Base-by-base conservation (phyloP, 2,797 vertebrate genomes). In the Cuniculus paca region DNA sequence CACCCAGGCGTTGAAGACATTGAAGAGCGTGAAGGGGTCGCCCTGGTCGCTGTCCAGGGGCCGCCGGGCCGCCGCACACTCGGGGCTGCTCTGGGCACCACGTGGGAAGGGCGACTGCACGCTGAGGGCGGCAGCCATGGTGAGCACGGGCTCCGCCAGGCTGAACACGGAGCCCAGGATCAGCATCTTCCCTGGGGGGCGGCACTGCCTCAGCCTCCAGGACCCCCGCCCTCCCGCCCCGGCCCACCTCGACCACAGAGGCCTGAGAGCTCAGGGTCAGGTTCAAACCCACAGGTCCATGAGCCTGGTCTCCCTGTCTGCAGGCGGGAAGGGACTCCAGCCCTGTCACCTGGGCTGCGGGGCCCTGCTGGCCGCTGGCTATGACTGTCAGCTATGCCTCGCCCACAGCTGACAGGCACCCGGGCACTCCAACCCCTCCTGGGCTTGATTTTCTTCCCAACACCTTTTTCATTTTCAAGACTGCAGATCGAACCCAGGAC, bases 1-100 rank as follows among this genome's bases (percentile, higher is more conserved):
- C 95, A 99, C 98, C 99, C 99, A 99, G 89, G 99, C 97, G 0
- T 99, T 99, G 97, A 99, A 99, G 97, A 99, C 95, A 31, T 99
- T 99, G 95, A 99, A 99, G 91, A 99, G 98, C 0, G 99, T 99
- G 89, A 99, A 99, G 74, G 99, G 99, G 98, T 99, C 99, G 0
- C 99, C 99, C 2, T 99, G 99, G 97, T 99, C 99, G 94, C 99
- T 99, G 97, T 99, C 98, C 90, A 99, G 98, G 48, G 99, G 99
- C 83, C 98, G 98, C 34, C 99, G 98, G 0, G 99, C 98, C 0
- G 98, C 98, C 1, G 97, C 93, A 0, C 99, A 99, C 93, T 99
- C 99, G 0, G 99, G 99, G 94, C 99, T 98, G 91, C 98, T 98
- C 88, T 99, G 99, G 3, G 99, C 94, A 0, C 98, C 98, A 84